Conservation (phyloP, 2,888 invertebrate species). For the Eilema sororculum region DNA sequence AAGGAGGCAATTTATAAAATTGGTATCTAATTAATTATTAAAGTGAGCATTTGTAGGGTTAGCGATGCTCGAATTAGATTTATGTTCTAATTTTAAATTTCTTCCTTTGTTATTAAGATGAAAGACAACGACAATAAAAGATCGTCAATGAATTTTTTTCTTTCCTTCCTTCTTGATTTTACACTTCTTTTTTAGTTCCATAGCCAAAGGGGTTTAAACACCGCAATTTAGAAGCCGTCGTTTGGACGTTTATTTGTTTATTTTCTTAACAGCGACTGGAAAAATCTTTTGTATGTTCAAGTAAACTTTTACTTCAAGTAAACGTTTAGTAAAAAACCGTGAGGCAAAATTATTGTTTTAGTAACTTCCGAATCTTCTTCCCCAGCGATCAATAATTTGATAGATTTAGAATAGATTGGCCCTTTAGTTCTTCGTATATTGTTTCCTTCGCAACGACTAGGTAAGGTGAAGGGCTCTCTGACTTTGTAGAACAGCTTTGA, state of each 20-base stretch:
- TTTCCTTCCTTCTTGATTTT: no score
- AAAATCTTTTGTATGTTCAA: no score
- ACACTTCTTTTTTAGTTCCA: no score
- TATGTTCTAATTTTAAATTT: background rate
- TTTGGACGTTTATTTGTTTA: no score
- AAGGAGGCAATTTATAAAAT: conserved; percentile 14
- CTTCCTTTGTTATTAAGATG: background rate
- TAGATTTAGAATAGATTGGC: background rate
- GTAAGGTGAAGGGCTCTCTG: background rate
- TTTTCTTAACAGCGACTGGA: no score
- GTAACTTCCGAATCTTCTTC: background rate
- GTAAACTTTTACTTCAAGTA: no score
- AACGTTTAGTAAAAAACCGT: background rate
- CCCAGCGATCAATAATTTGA: background rate
- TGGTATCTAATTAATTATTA: conserved; percentile 8
- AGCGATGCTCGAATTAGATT: background rate
- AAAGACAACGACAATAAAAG: no score
- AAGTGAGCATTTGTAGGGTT: background rate
- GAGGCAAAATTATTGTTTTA: background rate
- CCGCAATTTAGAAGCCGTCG: no score
- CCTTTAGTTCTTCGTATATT: background rate
- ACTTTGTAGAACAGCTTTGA: background rate
- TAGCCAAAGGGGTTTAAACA: no score
- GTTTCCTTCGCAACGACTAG: conserved; percentile 5
- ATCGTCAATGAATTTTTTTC: no score